Base-by-base conservation (phyloP, 2,113 vertebrate genomes). In the Oophaga pumilio region DNA sequence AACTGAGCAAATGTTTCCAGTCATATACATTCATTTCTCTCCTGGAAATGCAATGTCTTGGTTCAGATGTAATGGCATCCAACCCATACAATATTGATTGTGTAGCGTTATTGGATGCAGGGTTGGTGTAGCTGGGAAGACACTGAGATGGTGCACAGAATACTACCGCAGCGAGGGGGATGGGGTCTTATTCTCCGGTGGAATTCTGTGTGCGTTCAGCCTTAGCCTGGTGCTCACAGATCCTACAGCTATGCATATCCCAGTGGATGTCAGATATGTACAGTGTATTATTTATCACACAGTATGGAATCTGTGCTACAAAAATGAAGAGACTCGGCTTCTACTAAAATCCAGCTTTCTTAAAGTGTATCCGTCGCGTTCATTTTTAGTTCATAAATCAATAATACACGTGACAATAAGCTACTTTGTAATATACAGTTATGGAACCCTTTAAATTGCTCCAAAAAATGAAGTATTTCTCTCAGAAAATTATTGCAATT, bases 41-140 rank as follows among this genome's bases (percentile, higher is more conserved):
- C 79, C 57, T 49, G 28, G 26, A 66, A 33, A 80, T 43, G 57
- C 33, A 26, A 68, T 52, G 80, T n/a, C 62, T 82, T 50, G 50
- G 60, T 82, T 52, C 66, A n/a, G 80, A 66, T 82, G 80, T 52
- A 50, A 64, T 66, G 60, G 33, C 20, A 8, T 49, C 50, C 62
- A 69, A 15, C 62, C 43, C 49, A 53, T 68, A 68, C 11, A 68
- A 64, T 69, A 68, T 83, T 69, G 81, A 83, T 83, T 68, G 33
- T 83, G 64, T 28, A 69, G 53, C 60, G 26, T 83, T 68, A 68
- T 53, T n/a, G 64, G 53, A 69, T 17, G 50, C 33, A 52, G 81
- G n/a, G 69, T 17, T 22, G 26, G 33, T 69, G 81, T 52, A 26
- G 62, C 12, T 50, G 18, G 9, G 50, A 22, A 82, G 80, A 66